A percentile compares a stretch with the other conserved stretches of the same genome.
Conservation (phyloP, 2,888 invertebrate genomes). For the Temnothorax unifasciatus region DNA sequence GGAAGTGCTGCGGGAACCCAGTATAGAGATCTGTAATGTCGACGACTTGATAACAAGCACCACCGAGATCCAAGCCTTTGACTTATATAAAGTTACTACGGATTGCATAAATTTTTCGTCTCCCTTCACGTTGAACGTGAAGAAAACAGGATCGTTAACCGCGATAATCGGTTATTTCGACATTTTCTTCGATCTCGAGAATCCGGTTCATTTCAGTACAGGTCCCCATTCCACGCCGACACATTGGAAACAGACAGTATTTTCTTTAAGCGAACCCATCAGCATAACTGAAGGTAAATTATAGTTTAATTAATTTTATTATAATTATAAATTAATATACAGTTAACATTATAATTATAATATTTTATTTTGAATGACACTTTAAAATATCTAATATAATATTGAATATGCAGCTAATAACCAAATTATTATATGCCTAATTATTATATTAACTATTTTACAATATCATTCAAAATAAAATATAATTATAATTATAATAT, state of each 20-base stretch:
- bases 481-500: background rate
- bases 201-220: slow-evolving; percentile 91
- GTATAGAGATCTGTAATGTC: slow-evolving; percentile 88
- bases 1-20: slow-evolving; percentile 93
- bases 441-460: background rate
- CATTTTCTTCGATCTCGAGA: slow-evolving; percentile 92
- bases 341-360: background rate
- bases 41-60: slow-evolving; percentile 83
- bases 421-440: background rate
- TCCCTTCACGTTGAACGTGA: slow-evolving; percentile 90
- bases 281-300: slow-evolving; percentile 89
- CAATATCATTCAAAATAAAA: background rate
- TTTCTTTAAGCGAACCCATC: slow-evolving; percentile 92
- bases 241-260: slow-evolving; percentile 98
- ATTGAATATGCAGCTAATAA: background rate
- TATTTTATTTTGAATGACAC: background rate
- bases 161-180: slow-evolving; percentile 97
- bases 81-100: slow-evolving; percentile 91
- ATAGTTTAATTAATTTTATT: background rate
- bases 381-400: background rate
- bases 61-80: slow-evolving; percentile 87
- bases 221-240: slow-evolving; percentile 92
- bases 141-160: slow-evolving; percentile 90
- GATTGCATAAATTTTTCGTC: slow-evolving; percentile 91
- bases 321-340: slow-evolving; percentile 4